Base-by-base conservation (phyloP, 2,113 vertebrate species). In the Marcusenius ussheri region DNA sequence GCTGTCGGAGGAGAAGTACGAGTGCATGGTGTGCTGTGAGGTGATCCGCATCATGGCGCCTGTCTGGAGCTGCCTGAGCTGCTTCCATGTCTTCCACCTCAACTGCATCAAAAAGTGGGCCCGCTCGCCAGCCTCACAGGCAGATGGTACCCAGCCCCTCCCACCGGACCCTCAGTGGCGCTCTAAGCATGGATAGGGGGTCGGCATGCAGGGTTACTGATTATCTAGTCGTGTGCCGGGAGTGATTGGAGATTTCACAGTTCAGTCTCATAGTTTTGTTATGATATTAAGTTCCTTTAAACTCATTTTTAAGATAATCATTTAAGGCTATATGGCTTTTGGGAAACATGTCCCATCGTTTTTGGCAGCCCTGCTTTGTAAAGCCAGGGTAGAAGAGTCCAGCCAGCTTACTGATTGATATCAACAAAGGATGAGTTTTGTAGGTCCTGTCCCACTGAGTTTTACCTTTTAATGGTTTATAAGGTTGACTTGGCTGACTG, bases 31-130 rank as follows among this genome's bases (percentile, higher is more conserved):
- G 4, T 99, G 98, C 94, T 99, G 98, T 90, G 98, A 99, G 2
- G 92, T 98, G 58, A 96, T 99, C 80, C 95, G 97, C 1, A 93
- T 96, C 92, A 97, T 96, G 91, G 97, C 97, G 0, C 97, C 98
- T 0, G 98, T 99, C 89, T 99, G 98, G 98, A 99, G 95, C 93
- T 99, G 98, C 94, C 97, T 97, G 92, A 98, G 97, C 93, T 99
- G 98, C 93, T 99, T 97, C 90, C 98, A 99, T 9, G 98, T 99
- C 39, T 99, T 99, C 93, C 98, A 99, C 91, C 94, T 99, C 88
- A 99, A 97, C 92, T 99, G 98, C 93, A 98, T 99, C 94, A 99
- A 99, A 95, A 99, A 99, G 74, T 99, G 98, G 98, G 98, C 98
- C 56, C 93, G 97, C 39, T 99, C 98, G 47, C 98, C 98, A 83